A percentile compares a stretch with the other conserved stretches of the same genome.
phyloP scores from a whole-genome alignment of 2,888 invertebrate genomes.

The Branchellion lobata region DNA sequence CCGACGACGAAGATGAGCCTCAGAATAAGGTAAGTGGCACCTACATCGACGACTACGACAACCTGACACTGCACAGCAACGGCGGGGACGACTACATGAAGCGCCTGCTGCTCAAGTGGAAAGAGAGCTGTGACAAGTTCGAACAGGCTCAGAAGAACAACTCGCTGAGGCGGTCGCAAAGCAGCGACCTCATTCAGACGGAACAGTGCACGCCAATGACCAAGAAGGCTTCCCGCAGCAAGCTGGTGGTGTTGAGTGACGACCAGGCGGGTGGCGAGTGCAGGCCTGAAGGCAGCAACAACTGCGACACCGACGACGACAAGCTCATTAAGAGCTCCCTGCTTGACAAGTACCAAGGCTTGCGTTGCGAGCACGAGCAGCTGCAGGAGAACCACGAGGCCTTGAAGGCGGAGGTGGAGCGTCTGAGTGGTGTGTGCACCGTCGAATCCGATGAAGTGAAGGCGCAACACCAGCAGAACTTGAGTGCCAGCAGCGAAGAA shows the following conservation, averaged over 20 bases:
- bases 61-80: conserved; percentile 1
- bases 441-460: background rate
- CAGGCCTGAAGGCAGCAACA: background rate
- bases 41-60: conserved; percentile 36
- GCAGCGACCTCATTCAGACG: background rate
- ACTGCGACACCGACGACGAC: background rate
- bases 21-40: background rate
- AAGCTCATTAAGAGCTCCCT: background rate
- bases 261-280: background rate
- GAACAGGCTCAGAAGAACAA: background rate
- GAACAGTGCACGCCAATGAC: background rate
- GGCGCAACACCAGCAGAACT: background rate
- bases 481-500: background rate
- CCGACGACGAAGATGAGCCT: conserved; percentile 4
- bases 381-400: background rate
- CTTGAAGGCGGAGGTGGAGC: background rate
- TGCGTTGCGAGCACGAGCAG: background rate
- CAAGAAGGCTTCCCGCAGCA: background rate
- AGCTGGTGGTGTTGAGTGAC: background rate
- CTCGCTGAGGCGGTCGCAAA: background rate
- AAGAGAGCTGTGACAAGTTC: conserved; percentile 29
- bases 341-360: background rate
- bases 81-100: conserved; percentile 2
- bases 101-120: conserved; percentile 25
- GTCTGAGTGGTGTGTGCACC: background rate